phyloP scores from a whole-genome alignment of 2,888 invertebrate species.

The Hedychridium roseum region DNA sequence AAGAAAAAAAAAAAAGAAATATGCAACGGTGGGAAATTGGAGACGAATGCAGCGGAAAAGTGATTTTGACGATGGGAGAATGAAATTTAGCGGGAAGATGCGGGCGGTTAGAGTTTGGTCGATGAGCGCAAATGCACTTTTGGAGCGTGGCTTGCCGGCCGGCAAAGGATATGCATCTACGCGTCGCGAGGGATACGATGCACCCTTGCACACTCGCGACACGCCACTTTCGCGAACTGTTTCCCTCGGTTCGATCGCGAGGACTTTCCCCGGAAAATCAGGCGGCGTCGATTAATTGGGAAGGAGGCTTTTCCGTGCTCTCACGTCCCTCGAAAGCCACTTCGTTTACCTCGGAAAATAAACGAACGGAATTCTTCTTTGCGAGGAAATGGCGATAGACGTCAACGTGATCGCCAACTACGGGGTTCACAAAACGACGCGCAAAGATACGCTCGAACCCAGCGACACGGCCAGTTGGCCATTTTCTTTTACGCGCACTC shows the following conservation, averaged over 20 bases:
- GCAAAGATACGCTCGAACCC: constrained; percentile 75
- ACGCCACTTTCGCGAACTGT: constrained; percentile 23
- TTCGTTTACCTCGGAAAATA: constrained; percentile 36
- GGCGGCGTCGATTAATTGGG: no score
- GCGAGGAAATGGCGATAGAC: constrained; percentile 74
- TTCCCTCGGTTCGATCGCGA: neutral
- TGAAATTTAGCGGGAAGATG: neutral
- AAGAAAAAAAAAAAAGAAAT: neutral
- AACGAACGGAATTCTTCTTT: constrained; percentile 45
- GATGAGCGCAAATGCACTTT: constrained; percentile 2
- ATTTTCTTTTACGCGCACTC: constrained; percentile 56
- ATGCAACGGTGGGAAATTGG: neutral
- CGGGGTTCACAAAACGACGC: constrained; percentile 83
- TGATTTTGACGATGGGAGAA: neutral
- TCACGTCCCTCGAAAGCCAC: neutral
- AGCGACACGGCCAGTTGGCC: constrained; percentile 54
- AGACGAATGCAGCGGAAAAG: neutral
- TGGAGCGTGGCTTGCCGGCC: constrained; percentile 37
- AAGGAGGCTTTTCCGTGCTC: no score
- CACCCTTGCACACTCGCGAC: constrained; percentile 42
- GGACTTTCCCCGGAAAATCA: neutral
- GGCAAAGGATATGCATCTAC: constrained; percentile 40
- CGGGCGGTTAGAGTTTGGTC: neutral
- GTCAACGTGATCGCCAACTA: constrained; percentile 69
- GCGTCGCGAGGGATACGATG: constrained; percentile 34